These are phyloP conservation scores for Myotis vivesi DNA, from an alignment of 2,797 vertebrate species.

Conservation along the genomic window DNA sequence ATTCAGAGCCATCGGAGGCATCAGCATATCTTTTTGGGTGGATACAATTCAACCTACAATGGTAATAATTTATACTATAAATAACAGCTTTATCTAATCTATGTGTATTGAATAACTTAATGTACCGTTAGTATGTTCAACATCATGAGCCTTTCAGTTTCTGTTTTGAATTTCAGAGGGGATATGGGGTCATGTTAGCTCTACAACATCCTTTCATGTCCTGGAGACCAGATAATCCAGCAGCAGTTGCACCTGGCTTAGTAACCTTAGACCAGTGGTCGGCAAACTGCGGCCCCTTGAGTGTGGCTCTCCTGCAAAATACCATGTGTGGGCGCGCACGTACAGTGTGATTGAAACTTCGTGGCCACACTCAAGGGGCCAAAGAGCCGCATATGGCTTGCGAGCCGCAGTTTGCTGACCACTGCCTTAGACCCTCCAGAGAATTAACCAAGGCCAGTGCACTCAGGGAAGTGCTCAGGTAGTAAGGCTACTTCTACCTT, in stretches of 20 bases:
- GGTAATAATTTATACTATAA: not conserved
- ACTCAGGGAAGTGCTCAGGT: not conserved
- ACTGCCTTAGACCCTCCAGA: not conserved
- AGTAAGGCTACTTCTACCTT: not conserved
- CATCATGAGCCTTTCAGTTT: not conserved
- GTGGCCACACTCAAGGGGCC: no score
- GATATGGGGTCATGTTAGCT: not conserved
- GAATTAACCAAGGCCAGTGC: not conserved
- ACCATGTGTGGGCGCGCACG: no score
- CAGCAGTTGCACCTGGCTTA: not conserved
- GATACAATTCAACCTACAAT: not conserved
- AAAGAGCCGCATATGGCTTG: no score
- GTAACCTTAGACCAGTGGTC: not conserved
- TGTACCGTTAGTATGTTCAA: not conserved
- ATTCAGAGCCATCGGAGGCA: not conserved
- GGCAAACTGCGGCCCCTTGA: no score
- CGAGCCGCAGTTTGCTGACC: no score
- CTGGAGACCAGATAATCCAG: not conserved
- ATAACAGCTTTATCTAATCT: not conserved
- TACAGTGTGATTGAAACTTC: no score
- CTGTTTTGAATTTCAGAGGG: not conserved
- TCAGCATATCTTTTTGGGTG: not conserved
- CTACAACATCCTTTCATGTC: not conserved
- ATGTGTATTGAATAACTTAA: not conserved
- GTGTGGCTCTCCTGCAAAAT: no score